phyloP scores from a whole-genome alignment of 2,797 vertebrate species.

The Sebastes flavidus region DNA sequence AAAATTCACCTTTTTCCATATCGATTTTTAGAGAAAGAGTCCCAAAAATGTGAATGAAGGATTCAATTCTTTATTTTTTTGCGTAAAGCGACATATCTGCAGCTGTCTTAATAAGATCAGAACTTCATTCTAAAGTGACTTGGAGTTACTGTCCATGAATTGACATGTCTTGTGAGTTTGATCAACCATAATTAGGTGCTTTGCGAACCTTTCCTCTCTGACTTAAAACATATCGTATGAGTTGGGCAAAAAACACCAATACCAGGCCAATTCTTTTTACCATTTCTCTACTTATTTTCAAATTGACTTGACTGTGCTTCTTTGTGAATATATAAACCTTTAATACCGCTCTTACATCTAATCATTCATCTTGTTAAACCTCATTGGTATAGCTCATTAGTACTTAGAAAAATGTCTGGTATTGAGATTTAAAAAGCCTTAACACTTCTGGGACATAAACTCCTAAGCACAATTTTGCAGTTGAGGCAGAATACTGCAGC shows the following conservation, averaged over 20 bases:
- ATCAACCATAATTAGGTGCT: conserved; percentile 70
- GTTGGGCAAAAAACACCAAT: conserved; percentile 69
- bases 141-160: conserved; percentile 25
- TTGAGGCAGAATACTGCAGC: conserved; percentile 71
- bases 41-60: conserved; percentile 30
- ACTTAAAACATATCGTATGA: conserved; percentile 71
- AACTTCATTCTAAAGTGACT: conserved; percentile 16
- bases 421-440: conserved; percentile 83
- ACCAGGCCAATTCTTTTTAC: conserved; percentile 75
- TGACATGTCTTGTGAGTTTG: conserved; percentile 19
- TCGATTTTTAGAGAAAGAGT: conserved; percentile 46
- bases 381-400: conserved; percentile 62
- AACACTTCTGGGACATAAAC: conserved; percentile 80
- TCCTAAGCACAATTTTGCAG: conserved; percentile 86
- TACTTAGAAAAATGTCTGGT: conserved; percentile 74
- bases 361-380: conserved; percentile 60
- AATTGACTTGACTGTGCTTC: conserved; percentile 77
- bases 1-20: conserved; percentile 30
- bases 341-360: conserved; percentile 66
- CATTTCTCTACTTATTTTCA: conserved; percentile 72
- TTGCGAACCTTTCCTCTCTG: conserved; percentile 79
- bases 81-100: conserved; percentile 21
- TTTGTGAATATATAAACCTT: conserved; percentile 78
- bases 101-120: conserved; percentile 25
- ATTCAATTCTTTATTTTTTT: conserved; percentile 33